Base-by-base conservation (phyloP, 2,113 vertebrate species). In the Macheiramphus alcinus region DNA sequence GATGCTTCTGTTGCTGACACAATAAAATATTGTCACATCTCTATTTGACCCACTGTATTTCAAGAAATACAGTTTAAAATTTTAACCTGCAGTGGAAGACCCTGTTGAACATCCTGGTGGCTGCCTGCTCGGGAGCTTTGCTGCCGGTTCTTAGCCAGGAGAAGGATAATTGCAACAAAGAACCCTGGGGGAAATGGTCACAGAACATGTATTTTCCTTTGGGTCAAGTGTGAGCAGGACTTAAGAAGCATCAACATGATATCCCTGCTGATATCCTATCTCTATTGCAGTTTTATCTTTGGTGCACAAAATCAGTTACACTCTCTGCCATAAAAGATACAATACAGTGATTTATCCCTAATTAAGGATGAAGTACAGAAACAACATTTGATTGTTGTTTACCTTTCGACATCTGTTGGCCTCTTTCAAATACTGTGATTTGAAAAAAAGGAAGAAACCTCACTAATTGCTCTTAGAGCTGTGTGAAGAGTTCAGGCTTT, bases 401-500 rank as follows among this genome's bases (percentile, higher is more conserved):
- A 97, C 93, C 91, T 97, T 95, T 95, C 5, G 19, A 92, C 86
- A 94, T 94, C 93, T 94, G 92, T 80, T n/a, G 16, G 88, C 72
- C 66, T 80, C 92, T 93, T 94, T 94, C 94, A 95, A 91, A 95
- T 27, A 43, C 78, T 94, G 78, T 68, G 74, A 93, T 96, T 97
- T 94, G 89, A 90, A 94, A 94, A 79, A 90, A 61, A 62, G 91
- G 82, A 94, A 95, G 74, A 95, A 97, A 87, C 84, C 88, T 94
- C 94, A 88, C 62, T 94, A 96, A 97, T 96, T 94, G 93, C 92
- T 96, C 91, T 90, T 70, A 91, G 90, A 94, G 70, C 92, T 94
- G 80, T 20, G 73, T 88, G 88, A 96, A 95, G 91, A 95, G 97
- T 96, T 97, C 72, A 94, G 85, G 79, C 95, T 96, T 95, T 97